A percentile compares a stretch with the other conserved stretches of the same genome.
These are phyloP conservation scores for Mylabris sibirica DNA, from an alignment of 2,888 invertebrate species.

Conservation along the genomic window DNA sequence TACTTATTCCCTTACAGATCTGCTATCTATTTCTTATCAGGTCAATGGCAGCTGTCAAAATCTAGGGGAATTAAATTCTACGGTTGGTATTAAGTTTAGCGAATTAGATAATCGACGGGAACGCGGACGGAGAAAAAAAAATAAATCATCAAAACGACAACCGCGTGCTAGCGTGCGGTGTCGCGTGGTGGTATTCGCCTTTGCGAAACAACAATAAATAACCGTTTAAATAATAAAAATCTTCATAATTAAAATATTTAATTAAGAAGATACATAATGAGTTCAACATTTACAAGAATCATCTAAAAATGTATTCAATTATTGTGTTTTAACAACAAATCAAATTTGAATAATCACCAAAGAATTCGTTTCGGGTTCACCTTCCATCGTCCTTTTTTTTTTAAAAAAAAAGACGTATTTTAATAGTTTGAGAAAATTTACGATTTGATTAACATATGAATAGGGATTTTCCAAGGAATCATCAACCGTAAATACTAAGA, in stretches of 20 bases:
- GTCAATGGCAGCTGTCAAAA: too few relatives aligned
- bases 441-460: too few relatives aligned
- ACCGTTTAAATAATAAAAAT: not conserved
- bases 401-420: not conserved
- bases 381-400: not conserved
- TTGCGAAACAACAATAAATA: slow-evolving; percentile 25
- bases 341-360: not conserved
- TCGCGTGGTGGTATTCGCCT: slow-evolving; percentile 32
- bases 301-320: not conserved
- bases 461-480: not conserved
- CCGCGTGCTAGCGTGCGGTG: slow-evolving; percentile 31
- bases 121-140: not conserved
- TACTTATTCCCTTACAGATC: too few relatives aligned
- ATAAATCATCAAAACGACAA: not conserved
- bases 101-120: not conserved
- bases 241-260: not conserved
- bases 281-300: not conserved
- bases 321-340: not conserved
- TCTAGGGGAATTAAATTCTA: not conserved
- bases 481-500: slow-evolving; percentile 13
- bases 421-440: not conserved
- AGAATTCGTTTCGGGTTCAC: too few relatives aligned
- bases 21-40: too few relatives aligned
- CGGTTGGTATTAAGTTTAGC: not conserved
- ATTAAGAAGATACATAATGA: not conserved